These are phyloP conservation scores for Argyresthia albistria DNA, from an alignment of 2,888 invertebrate genomes.

Conservation along the genomic window DNA sequence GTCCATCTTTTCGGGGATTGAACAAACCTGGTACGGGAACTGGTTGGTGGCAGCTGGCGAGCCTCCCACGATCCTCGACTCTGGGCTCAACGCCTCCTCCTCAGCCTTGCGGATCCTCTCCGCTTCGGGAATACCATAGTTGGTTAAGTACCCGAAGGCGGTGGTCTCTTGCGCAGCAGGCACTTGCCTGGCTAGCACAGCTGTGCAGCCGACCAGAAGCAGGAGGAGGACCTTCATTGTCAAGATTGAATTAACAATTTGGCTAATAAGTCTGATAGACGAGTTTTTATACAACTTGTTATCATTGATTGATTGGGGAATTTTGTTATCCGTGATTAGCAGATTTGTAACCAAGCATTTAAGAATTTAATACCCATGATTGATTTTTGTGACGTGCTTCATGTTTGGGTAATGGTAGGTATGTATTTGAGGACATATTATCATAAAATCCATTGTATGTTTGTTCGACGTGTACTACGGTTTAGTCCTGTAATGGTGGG, in stretches of 20 bases:
- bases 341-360: no score
- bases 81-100: conserved; percentile 17
- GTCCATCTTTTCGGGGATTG: no score
- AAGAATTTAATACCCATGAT: no score
- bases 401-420: no score
- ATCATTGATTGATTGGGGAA: background rate
- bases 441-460: no score
- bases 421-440: no score
- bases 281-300: background rate
- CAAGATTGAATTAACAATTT: background rate
- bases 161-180: conserved; percentile 13
- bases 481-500: no score
- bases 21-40: conserved; percentile 31
- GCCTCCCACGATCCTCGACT: conserved; percentile 34
- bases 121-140: conserved; percentile 27
- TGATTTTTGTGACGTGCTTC: no score
- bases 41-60: conserved; percentile 22
- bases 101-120: conserved; percentile 30
- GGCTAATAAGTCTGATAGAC: background rate
- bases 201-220: background rate
- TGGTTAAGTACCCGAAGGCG: conserved; percentile 27
- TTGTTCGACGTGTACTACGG: no score
- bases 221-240: conserved; percentile 3
- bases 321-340: no score
- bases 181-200: background rate